Conservation (phyloP, 1,140 invertebrate genomes). For the Drosophila kikkawai region DNA sequence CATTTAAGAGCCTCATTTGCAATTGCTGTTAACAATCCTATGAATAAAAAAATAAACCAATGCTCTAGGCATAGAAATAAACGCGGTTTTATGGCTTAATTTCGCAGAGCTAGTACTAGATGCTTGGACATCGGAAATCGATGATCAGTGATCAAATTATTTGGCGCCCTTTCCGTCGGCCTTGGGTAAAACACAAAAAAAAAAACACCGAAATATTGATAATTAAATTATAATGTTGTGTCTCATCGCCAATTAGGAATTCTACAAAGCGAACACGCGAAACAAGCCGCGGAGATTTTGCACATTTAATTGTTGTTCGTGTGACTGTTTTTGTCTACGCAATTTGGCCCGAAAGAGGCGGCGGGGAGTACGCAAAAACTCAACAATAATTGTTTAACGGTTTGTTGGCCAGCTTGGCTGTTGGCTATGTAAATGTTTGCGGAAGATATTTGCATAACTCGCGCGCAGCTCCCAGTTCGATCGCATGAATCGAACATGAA, state of each 20-base stretch:
- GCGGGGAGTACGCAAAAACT: constrained; percentile 40
- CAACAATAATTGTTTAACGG: constrained; percentile 77
- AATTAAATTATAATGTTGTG: constrained; percentile 46
- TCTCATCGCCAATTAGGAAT: constrained; percentile 42
- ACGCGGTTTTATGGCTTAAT: not conserved
- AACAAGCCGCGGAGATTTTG: constrained; percentile 26
- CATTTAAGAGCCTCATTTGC: constrained; percentile 51
- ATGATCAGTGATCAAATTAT: constrained; percentile 21
- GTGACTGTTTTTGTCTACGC: constrained; percentile 32
- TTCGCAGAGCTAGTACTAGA: not conserved
- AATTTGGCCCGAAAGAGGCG: constrained; percentile 21
- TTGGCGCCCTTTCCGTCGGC: constrained; percentile 18
- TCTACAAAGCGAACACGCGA: constrained; percentile 11
- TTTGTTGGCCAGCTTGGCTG: constrained; percentile 44
- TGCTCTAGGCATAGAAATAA: constrained; percentile 23
- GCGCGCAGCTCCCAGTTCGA: constrained; percentile 32
- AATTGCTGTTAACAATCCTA: constrained; percentile 41
- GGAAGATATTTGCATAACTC: constrained; percentile 75
- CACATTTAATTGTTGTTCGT: constrained; percentile 51
- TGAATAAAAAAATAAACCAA: not conserved
- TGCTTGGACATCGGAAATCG: constrained; percentile 18
- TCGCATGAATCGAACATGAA: constrained; percentile 27
- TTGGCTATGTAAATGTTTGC: constrained; percentile 76
- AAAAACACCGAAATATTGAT: constrained; percentile 14
- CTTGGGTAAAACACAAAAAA: constrained; percentile 15